Evolutionary conservation across 2,888 invertebrate species (phyloP).

Genomic region (Cataglyphis cursor): DNA sequence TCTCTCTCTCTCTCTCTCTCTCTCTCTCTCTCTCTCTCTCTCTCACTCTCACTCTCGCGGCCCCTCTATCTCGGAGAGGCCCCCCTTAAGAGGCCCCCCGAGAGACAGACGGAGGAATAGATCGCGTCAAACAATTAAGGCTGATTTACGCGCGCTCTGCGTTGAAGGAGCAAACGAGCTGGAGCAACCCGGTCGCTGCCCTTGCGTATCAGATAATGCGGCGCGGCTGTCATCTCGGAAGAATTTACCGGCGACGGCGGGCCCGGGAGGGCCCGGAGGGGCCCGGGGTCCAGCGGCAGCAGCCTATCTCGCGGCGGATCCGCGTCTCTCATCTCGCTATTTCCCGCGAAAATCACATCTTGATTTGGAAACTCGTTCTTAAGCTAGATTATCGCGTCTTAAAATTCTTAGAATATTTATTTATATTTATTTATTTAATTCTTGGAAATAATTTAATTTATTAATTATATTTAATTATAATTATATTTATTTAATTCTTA

Average conservation of each 20-base stretch:
- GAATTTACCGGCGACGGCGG: conserved; percentile 83
- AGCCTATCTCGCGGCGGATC: conserved; percentile 66
- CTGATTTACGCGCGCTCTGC: conserved; percentile 77
- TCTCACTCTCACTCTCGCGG: conserved; percentile 33
- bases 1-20: too few relatives aligned
- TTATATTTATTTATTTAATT: too few relatives aligned
- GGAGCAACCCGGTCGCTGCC: conserved; percentile 60
- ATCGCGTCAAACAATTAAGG: conserved; percentile 82
- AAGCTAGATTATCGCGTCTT: neutral
- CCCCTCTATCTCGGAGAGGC: conserved; percentile 45
- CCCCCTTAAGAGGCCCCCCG: conserved; percentile 62
- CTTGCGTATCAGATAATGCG: conserved; percentile 78
- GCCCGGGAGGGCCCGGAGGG: neutral
- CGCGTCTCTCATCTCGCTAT: conserved; percentile 50
- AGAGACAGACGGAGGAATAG: conserved; percentile 46
- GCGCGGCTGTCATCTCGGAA: conserved; percentile 82
- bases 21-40: too few relatives aligned
- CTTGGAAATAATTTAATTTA: too few relatives aligned
- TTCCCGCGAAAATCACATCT: conserved; percentile 68
- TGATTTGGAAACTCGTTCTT: neutral
- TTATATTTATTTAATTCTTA: neutral
- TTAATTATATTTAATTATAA: neutral
- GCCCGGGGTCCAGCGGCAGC: conserved; percentile 20
- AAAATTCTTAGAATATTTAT: neutral
- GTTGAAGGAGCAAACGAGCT: conserved; percentile 75